phyloP scores from a whole-genome alignment of 1,140 invertebrate genomes.

The Argopecten irradians region DNA sequence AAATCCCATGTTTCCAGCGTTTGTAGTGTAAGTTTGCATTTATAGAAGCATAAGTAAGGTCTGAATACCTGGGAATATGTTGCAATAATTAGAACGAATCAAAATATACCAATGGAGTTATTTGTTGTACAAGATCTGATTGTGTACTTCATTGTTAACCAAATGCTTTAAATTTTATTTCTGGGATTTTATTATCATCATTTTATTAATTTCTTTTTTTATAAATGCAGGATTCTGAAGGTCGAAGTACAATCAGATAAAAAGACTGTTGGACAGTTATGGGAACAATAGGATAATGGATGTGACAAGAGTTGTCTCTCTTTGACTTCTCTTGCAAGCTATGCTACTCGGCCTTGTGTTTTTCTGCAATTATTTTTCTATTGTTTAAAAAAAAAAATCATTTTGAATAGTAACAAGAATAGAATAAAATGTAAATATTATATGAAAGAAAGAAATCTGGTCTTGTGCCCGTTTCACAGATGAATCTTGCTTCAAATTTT shows the following conservation, averaged over 20 bases:
- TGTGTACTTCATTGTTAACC: not conserved
- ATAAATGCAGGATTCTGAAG: not conserved
- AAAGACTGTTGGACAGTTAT: not conserved
- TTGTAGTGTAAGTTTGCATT: not conserved
- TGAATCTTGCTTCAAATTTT: not conserved
- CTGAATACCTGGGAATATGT: slow-evolving; percentile 5
- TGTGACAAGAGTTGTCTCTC: too few species aligned
- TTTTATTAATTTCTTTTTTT: not conserved
- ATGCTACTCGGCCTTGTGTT: too few species aligned
- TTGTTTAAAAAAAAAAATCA: too few species aligned
- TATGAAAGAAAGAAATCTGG: not conserved
- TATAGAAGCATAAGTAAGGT: slow-evolving; percentile 3
- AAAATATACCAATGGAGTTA: not conserved
- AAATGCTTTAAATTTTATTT: not conserved
- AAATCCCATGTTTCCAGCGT: not conserved
- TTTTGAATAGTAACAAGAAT: too few species aligned
- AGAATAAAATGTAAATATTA: not conserved
- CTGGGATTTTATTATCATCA: not conserved
- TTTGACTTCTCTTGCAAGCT: too few species aligned
- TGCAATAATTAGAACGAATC: not conserved
- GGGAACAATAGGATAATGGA: not conserved
- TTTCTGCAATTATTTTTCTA: too few species aligned
- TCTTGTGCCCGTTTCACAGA: not conserved
- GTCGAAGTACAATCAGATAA: not conserved
- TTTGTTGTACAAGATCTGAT: not conserved